Evolutionary conservation across 2,888 invertebrate species (phyloP).

Genomic region (Sarcophaga carnaria): DNA sequence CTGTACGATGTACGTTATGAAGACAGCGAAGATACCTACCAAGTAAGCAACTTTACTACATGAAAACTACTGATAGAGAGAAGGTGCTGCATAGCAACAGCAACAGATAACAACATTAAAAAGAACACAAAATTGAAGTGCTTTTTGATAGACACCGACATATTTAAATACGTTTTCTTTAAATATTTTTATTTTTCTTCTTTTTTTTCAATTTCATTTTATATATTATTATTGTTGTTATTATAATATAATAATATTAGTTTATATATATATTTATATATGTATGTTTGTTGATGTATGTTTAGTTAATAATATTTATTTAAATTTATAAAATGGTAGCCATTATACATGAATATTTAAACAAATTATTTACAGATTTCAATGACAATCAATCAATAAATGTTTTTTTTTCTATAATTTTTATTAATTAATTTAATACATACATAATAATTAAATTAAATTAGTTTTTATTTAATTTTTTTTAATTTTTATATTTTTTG

Average conservation of each 20-base stretch:
- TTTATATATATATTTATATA: conserved; percentile 34
- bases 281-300: conserved; percentile 65
- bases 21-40: neutral
- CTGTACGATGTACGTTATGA: too few species aligned
- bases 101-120: neutral
- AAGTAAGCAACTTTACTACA: neutral
- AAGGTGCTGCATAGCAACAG: neutral
- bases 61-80: neutral
- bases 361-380: conserved; percentile 62
- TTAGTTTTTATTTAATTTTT: conserved; percentile 29
- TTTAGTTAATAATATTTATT: too few species aligned
- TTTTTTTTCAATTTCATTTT: conserved; percentile 3
- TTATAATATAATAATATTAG: too few species aligned
- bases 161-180: conserved; percentile 37
- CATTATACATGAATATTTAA: conserved; percentile 58
- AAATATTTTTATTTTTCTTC: conserved; percentile 43
- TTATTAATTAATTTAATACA: conserved; percentile 31
- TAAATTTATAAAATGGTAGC: conserved; percentile 35
- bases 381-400: conserved; percentile 31
- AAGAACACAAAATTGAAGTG: conserved; percentile 40
- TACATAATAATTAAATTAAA: conserved; percentile 35
- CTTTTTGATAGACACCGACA: conserved; percentile 44
- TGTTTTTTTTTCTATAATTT: conserved; percentile 48
- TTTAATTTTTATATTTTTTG: conserved; percentile 46
- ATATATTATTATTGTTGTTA: neutral